phyloP scores from a whole-genome alignment of 2,113 vertebrate species.

The Eidolon helvum region DNA sequence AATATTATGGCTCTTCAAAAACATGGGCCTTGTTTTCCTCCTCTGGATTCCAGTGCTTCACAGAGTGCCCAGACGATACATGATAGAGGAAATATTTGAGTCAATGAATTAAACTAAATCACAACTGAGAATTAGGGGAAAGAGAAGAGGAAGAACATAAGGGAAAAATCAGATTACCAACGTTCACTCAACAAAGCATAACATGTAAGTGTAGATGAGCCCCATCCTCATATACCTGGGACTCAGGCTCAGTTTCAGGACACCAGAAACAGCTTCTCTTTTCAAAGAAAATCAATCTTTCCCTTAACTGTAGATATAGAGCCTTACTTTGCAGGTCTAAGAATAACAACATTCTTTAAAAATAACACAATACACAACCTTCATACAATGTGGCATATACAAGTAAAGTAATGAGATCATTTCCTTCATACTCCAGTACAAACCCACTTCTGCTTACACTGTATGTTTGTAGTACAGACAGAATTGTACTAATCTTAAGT shows the following conservation, averaged over 20 bases:
- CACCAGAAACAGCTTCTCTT: not conserved
- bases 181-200: not conserved
- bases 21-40: not conserved
- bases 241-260: not conserved
- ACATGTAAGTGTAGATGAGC: not conserved
- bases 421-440: not conserved
- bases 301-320: not conserved
- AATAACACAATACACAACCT: not conserved
- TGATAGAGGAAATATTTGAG: not conserved
- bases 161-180: not conserved
- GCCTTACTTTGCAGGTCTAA: not conserved
- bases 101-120: not conserved
- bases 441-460: not conserved
- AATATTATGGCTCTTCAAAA: not conserved
- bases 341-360: not conserved
- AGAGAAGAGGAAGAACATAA: not conserved
- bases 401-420: not conserved
- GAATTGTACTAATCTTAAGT: not conserved
- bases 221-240: not conserved
- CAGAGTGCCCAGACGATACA: not conserved
- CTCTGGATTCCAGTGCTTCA: not conserved
- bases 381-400: not conserved
- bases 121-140: not conserved
- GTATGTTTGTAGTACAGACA: not conserved
- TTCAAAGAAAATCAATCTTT: not conserved